Base-by-base conservation (phyloP, 2,888 invertebrate genomes). In the Eledona agricola region DNA sequence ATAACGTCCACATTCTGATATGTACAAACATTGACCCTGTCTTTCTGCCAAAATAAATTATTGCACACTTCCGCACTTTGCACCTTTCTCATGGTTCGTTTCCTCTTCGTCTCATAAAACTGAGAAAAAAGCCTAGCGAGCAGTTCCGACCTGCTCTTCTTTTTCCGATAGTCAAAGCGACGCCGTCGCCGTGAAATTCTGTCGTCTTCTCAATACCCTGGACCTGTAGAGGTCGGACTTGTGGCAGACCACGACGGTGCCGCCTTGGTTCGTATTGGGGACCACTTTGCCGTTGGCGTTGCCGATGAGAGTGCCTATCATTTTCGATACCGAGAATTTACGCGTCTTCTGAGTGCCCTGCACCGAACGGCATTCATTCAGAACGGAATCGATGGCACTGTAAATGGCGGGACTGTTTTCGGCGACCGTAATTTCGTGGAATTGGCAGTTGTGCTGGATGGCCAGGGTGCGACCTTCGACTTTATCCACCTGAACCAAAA, bases 361-460 rank as follows among this genome's bases (percentile, higher is more conserved):
- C 12, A 65, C 64, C n/a, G 63, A 66, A 54, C 85, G 81, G 51
- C 86, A 86, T 69, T 88, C 88, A 53, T 82, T 82, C 16, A 89
- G 78, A 13, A 89, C 76, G 29, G 81, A 78, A 71, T 89, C 88
- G 65, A 90, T 87, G 49, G 88, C 85, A 32, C 86, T 82, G 75
- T 88, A 88, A 29, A 90, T 82, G 63, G 85, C 84, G 7, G 85
- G 82, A 12, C 85, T 86, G 75, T 89, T 89, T 73, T 90, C 89
- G 0, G 89, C 89, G 3, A 89, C 89, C 11, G 89, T 88, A n/a
- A 89, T 86, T 75, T 90, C 90, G 75, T 86, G 85, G 77, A 90
- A 90, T 35, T 85, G 87, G 59, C 87, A 86, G 10, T 85, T 83
- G 71, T 85, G 81, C 49, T 85, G 82, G 23, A 85, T 80, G 25